Conservation (phyloP, 2,888 invertebrate species). For the Lutraria lutraria region DNA sequence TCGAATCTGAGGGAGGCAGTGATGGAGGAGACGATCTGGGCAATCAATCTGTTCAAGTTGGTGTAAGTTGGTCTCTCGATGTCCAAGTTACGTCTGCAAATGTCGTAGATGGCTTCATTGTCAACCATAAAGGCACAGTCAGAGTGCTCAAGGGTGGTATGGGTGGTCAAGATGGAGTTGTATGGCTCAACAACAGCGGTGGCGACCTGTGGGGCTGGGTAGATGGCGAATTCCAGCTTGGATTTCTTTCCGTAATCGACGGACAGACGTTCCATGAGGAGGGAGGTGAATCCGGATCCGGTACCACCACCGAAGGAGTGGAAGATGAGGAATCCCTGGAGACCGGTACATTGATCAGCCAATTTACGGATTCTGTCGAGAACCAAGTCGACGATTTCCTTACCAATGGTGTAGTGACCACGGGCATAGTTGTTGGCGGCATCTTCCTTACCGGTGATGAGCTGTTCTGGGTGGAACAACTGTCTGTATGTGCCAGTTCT, state of each 20-base stretch:
- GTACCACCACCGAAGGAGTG: slow-evolving; percentile 85
- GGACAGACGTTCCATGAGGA: slow-evolving; percentile 84
- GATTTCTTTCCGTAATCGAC: slow-evolving; percentile 85
- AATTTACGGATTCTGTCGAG: slow-evolving; percentile 87
- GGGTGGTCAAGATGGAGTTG: slow-evolving; percentile 84
- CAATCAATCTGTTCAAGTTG: slow-evolving; percentile 96
- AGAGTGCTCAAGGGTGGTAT: slow-evolving; percentile 83
- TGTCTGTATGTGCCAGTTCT: slow-evolving; percentile 91
- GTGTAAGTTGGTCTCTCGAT: slow-evolving; percentile 95
- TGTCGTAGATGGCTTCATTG: slow-evolving; percentile 92
- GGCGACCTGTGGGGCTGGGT: slow-evolving; percentile 84
- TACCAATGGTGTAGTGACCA: slow-evolving; percentile 98
- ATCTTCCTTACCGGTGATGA: slow-evolving; percentile 98
- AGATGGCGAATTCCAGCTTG: slow-evolving; percentile 84
- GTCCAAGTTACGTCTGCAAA: slow-evolving; percentile 93
- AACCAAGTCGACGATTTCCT: slow-evolving; percentile 91
- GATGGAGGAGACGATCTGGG: slow-evolving; percentile 90
- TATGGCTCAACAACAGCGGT: slow-evolving; percentile 84
- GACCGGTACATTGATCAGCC: slow-evolving; percentile 85
- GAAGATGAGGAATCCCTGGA: slow-evolving; percentile 85
- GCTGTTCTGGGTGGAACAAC: slow-evolving; percentile 98
- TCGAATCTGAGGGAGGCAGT: slow-evolving; percentile 87
- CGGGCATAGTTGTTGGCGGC: slow-evolving; percentile 99
- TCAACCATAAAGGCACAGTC: slow-evolving; percentile 92
- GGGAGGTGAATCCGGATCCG: slow-evolving; percentile 86